Base-by-base conservation (phyloP, 2,888 invertebrate species). In the Ferdinandea cuprea region DNA sequence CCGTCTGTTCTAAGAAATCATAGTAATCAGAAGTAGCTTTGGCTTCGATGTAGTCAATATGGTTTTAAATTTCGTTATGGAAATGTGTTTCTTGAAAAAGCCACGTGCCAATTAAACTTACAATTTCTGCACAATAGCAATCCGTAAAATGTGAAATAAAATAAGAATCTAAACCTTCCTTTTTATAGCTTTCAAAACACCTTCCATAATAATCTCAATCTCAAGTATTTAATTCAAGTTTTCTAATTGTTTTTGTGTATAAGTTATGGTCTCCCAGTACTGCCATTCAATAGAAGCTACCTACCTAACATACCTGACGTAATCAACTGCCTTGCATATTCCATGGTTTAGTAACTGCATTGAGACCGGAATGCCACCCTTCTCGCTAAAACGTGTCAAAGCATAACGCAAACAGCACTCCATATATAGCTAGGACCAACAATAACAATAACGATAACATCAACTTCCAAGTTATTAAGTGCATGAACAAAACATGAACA, bases 391-490 rank as follows among this genome's bases (percentile, higher is more conserved):
- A 76, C 80, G 80, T 81, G 76, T 65, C 76, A 76, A 66, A 66
- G 69, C 65, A 63, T 66, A 76, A 76, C 35, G 17, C 52, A 80
- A 65, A 65, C 37, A 71, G 52, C 17, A 59, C 65, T 58, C 15
- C 30, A 40, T 59, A 69, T 58, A 73, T 73, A 80, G 69, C 80
- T 63, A 69, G 72, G 11, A 61, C 46, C 54, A 79, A 68, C 69
- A 69, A 76, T 71, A 81, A 76, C 71, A 71, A 76, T 81, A 76
- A 81, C 69, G 58, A 71, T 65, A 81, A 81, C 76, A 81, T 76
- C 80, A 76, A 76, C 50, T 76, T 74, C 74, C 76, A 81, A 81
- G 80, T 76, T 81, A 81, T 76, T 81, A 81, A 76, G 80, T 81
- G 80, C 76, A 81, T 71, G 69, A 81, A 71, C 71, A 74, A 81